These are phyloP conservation scores for Avahi laniger DNA, from an alignment of 2,797 vertebrate species.

Conservation along the genomic window DNA sequence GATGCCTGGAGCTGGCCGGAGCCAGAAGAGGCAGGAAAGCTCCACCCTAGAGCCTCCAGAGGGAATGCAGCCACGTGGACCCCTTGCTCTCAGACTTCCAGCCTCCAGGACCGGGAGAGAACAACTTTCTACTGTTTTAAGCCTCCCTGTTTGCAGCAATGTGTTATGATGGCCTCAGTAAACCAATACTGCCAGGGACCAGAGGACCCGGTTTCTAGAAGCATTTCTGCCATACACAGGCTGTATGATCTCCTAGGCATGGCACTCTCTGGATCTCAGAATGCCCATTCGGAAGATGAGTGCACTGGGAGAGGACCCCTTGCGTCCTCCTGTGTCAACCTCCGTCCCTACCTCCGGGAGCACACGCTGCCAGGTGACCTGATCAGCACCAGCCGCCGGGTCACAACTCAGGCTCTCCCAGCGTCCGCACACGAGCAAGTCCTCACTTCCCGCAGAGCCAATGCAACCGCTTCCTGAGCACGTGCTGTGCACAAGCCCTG, in stretches of 20 bases:
- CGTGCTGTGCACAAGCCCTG: background rate
- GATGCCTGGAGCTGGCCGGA: background rate
- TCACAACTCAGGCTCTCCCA: accelerated
- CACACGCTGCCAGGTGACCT: background rate
- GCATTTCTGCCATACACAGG: background rate
- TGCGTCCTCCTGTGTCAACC: background rate
- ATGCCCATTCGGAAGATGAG: background rate
- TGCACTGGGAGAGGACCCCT: background rate
- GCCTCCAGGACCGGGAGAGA: background rate
- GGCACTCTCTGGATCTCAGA: background rate
- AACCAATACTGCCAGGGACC: background rate
- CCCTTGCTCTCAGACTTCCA: background rate
- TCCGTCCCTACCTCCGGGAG: background rate
- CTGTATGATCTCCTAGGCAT: background rate
- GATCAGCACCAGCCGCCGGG: background rate
- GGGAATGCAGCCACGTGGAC: background rate
- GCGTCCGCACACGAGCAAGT: accelerated
- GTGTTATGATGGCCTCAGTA: background rate
- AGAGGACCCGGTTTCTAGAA: background rate
- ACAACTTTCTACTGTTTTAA: background rate
- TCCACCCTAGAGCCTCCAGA: background rate
- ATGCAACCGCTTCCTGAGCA: background rate
- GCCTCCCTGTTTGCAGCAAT: background rate
- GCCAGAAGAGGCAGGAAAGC: background rate
- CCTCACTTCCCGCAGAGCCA: background rate